phyloP scores from a whole-genome alignment of 2,797 vertebrate genomes.

The Sebastiscus tertius region DNA sequence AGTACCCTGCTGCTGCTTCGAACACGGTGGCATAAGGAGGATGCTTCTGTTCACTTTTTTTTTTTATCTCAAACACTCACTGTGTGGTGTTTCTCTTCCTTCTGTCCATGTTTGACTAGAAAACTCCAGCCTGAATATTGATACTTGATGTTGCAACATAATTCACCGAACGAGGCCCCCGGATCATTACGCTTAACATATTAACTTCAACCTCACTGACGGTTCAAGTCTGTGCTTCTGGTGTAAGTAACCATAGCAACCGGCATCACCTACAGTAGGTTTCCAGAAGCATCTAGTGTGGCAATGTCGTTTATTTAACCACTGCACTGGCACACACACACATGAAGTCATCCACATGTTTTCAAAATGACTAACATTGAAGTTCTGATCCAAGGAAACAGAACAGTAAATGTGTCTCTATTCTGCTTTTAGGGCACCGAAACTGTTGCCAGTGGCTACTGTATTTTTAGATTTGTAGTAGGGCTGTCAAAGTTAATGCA shows the following conservation, averaged over 20 bases:
- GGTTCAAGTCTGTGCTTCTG: slow-evolving; percentile 46
- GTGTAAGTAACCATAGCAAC: slow-evolving; percentile 74
- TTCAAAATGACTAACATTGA: not conserved
- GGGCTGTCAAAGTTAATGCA: too few relatives aligned
- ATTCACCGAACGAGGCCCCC: slow-evolving; percentile 1
- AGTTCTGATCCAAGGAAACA: not conserved
- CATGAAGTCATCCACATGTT: not conserved
- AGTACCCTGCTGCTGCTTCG: not conserved
- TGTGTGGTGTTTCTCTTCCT: not conserved
- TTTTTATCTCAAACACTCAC: not conserved
- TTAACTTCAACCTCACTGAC: slow-evolving; percentile 43
- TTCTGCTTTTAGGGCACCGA: not conserved
- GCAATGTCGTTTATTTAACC: slow-evolving; percentile 10
- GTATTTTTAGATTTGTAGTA: too few relatives aligned
- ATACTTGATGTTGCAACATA: not conserved
- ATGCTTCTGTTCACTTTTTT: not conserved
- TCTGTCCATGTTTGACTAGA: not conserved
- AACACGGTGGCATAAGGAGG: not conserved
- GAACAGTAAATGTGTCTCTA: not conserved
- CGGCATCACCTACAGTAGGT: slow-evolving; percentile 60
- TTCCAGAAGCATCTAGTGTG: slow-evolving; percentile 52
- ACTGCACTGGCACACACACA: not conserved
- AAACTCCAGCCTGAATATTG: not conserved
- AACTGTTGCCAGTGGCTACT: not conserved
- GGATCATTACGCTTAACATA: slow-evolving; percentile 53